A percentile compares a stretch with the other conserved stretches of the same genome.
These are phyloP conservation scores for Epistrophe grossulariae DNA, from an alignment of 2,888 invertebrate species.

Conservation along the genomic window DNA sequence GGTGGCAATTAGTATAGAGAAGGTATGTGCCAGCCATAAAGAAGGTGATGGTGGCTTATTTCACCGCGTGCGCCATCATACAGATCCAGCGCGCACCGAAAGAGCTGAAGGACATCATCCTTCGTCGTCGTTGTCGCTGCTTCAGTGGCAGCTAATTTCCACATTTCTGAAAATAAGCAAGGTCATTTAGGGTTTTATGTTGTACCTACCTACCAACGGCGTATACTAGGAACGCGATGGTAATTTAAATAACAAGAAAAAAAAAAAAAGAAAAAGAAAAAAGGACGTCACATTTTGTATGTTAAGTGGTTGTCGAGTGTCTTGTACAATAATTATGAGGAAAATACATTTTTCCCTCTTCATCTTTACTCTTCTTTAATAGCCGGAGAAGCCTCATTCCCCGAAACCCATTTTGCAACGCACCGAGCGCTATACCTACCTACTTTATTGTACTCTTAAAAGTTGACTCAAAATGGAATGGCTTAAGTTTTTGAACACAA, in stretches of 20 bases:
- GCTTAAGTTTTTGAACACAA: conserved; percentile 35
- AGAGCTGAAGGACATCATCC: conserved; percentile 12
- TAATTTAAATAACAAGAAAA: conserved; percentile 33
- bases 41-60: conserved; percentile 36
- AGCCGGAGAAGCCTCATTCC: neutral
- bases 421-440: neutral
- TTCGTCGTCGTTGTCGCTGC: neutral
- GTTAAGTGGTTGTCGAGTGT: conserved; percentile 74
- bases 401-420: neutral
- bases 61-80: conserved; percentile 46
- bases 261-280: conserved; percentile 11
- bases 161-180: conserved; percentile 61
- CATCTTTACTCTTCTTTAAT: conserved; percentile 12
- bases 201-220: neutral
- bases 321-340: conserved; percentile 73
- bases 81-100: neutral
- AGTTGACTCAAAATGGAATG: conserved; percentile 35
- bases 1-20: conserved; percentile 62
- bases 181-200: conserved; percentile 57
- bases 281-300: conserved; percentile 70
- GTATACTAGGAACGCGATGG: conserved; percentile 34
- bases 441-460: conserved; percentile 24
- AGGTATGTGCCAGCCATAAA: conserved; percentile 9
- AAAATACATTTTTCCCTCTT: conserved; percentile 36
- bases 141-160: conserved; percentile 60